phyloP scores from a whole-genome alignment of 2,797 vertebrate genomes.

The Gymnothorax reevesii region DNA sequence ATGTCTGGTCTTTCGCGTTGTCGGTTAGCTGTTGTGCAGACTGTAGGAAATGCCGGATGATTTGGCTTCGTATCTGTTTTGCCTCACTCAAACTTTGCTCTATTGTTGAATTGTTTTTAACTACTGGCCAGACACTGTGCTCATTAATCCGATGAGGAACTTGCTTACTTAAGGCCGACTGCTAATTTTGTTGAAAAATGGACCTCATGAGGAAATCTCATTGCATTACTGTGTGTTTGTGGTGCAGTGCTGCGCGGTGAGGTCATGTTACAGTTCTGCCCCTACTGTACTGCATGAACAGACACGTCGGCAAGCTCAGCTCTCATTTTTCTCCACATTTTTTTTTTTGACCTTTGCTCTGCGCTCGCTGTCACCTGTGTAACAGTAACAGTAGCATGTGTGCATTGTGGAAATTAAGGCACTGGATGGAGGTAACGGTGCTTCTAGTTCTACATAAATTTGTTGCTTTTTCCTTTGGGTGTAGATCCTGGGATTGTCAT shows the following conservation, averaged over 20 bases:
- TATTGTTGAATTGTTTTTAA: background rate
- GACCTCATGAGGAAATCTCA: too few relatives aligned
- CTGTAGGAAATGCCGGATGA: background rate
- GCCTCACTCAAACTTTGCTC: background rate
- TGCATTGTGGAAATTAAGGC: background rate
- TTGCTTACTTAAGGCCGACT: background rate
- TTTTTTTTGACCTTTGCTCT: background rate
- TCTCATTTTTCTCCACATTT: background rate
- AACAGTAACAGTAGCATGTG: background rate
- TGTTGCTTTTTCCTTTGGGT: background rate
- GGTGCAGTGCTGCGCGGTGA: background rate
- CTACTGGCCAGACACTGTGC: background rate
- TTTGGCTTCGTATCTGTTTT: background rate
- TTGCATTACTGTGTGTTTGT: background rate
- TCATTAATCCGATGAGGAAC: background rate
- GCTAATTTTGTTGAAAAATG: background rate
- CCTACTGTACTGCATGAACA: background rate
- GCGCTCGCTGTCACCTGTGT: background rate
- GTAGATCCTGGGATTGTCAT: slow-evolving; percentile 27
- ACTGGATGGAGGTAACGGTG: background rate
- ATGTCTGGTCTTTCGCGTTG: background rate
- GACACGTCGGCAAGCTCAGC: background rate
- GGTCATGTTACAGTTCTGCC: background rate
- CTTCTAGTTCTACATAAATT: background rate
- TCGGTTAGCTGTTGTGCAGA: background rate